phyloP scores from a whole-genome alignment of 2,888 invertebrate species.

The Xestia sexstrigata region DNA sequence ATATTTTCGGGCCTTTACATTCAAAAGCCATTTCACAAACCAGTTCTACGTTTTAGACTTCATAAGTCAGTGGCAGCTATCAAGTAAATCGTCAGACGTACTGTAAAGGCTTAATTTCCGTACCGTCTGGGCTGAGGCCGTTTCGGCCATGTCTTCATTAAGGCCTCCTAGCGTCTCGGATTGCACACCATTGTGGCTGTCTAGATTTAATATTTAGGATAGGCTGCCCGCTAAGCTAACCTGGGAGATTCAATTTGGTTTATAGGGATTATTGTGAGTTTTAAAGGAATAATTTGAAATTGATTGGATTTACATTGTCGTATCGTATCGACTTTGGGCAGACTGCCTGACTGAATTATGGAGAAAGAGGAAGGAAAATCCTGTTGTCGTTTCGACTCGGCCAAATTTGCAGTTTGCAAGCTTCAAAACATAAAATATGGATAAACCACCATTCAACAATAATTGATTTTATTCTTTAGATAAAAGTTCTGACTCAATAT shows the following conservation, averaged over 20 bases:
- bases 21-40: not conserved
- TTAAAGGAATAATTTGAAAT: not conserved
- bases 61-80: slow-evolving; percentile 21
- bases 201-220: slow-evolving; percentile 53
- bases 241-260: slow-evolving; percentile 18
- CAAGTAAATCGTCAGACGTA: slow-evolving; percentile 30
- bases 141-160: slow-evolving; percentile 55
- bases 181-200: slow-evolving; percentile 44
- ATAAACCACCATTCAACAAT: not conserved
- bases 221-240: not conserved
- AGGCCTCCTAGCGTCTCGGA: slow-evolving; percentile 34
- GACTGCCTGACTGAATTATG: too few relatives aligned
- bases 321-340: not conserved
- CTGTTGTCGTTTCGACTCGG: not conserved
- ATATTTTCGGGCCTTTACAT: slow-evolving; percentile 2
- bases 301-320: not conserved
- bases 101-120: slow-evolving; percentile 56
- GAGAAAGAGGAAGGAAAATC: too few relatives aligned
- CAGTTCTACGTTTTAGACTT: not conserved
- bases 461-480: not conserved
- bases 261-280: not conserved
- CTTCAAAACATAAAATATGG: not conserved
- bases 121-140: slow-evolving; percentile 19
- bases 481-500: not conserved
- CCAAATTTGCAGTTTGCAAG: not conserved